These are phyloP conservation scores for Myrmecobius fasciatus DNA, from an alignment of 2,113 vertebrate genomes.

Conservation along the genomic window DNA sequence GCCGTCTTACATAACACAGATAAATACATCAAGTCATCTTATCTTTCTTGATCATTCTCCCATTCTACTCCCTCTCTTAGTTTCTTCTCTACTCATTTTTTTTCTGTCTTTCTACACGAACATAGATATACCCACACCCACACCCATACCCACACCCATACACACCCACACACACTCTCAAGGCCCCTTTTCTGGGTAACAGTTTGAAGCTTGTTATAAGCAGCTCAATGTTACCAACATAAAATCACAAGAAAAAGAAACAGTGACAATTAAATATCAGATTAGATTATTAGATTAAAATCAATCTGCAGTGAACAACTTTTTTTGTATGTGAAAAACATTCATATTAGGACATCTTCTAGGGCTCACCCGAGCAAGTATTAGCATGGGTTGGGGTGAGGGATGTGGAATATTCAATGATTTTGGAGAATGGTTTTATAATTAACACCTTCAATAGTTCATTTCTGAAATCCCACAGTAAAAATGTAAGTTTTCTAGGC, in stretches of 20 bases:
- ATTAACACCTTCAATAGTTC: slow-evolving; percentile 57
- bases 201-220: slow-evolving; percentile 70
- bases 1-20: slow-evolving; percentile 71
- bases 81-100: neutral
- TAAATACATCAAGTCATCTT: slow-evolving; percentile 52
- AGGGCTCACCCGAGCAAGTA: slow-evolving; percentile 47
- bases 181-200: slow-evolving; percentile 62
- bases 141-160: slow-evolving; percentile 61
- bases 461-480: slow-evolving; percentile 21
- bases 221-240: slow-evolving; percentile 65
- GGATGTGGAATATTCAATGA: slow-evolving; percentile 47
- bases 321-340: slow-evolving; percentile 58
- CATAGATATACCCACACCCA: neutral
- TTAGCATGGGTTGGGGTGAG: neutral
- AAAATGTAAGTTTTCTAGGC: neutral
- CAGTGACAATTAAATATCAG: slow-evolving; percentile 72
- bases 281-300: slow-evolving; percentile 68
- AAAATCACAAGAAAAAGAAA: slow-evolving; percentile 63
- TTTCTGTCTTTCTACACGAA: slow-evolving; percentile 23
- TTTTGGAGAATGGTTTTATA: slow-evolving; percentile 67
- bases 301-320: slow-evolving; percentile 56
- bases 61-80: neutral
- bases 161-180: slow-evolving; percentile 62
- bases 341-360: slow-evolving; percentile 51
- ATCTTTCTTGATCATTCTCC: slow-evolving; percentile 22